These are phyloP conservation scores for Danionella cerebrum DNA, from an alignment of 2,113 vertebrate species.

Conservation along the genomic window DNA sequence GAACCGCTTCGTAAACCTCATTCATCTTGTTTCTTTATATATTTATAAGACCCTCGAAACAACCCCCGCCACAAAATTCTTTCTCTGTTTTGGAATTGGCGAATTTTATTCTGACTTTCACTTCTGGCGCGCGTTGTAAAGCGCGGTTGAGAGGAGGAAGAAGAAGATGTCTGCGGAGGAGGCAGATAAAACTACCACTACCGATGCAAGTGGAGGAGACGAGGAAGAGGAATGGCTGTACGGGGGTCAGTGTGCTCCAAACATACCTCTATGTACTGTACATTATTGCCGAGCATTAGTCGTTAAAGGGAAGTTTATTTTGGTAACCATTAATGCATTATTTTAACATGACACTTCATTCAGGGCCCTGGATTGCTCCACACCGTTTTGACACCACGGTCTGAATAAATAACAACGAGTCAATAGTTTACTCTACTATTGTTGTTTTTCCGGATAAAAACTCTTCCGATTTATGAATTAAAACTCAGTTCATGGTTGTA, in stretches of 20 bases:
- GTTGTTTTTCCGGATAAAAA: too few relatives aligned
- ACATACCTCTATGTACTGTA: not conserved
- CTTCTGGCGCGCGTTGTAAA: not conserved
- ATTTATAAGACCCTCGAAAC: too few relatives aligned
- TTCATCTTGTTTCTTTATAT: not conserved
- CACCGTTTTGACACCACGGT: too few relatives aligned
- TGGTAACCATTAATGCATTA: too few relatives aligned
- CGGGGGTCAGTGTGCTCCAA: conserved; percentile 65
- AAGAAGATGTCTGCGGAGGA: conserved; percentile 66
- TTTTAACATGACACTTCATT: too few relatives aligned
- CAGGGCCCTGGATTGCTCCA: too few relatives aligned
- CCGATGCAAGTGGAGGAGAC: conserved; percentile 71
- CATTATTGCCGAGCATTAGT: too few relatives aligned
- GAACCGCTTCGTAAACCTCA: not conserved
- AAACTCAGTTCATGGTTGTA: too few relatives aligned
- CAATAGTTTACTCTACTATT: too few relatives aligned
- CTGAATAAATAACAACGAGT: too few relatives aligned
- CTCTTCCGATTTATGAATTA: too few relatives aligned
- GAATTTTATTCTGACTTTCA: not conserved
- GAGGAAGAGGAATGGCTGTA: conserved; percentile 97
- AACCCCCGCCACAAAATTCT: too few relatives aligned
- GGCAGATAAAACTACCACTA: conserved; percentile 57
- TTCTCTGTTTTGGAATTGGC: not conserved
- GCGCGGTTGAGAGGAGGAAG: not conserved
- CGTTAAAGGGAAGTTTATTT: not conserved